Evolutionary conservation across 2,888 invertebrate genomes (phyloP), one percentile per base, ranked within the genome.

Genomic region (Scaptomyza parva): DNA sequence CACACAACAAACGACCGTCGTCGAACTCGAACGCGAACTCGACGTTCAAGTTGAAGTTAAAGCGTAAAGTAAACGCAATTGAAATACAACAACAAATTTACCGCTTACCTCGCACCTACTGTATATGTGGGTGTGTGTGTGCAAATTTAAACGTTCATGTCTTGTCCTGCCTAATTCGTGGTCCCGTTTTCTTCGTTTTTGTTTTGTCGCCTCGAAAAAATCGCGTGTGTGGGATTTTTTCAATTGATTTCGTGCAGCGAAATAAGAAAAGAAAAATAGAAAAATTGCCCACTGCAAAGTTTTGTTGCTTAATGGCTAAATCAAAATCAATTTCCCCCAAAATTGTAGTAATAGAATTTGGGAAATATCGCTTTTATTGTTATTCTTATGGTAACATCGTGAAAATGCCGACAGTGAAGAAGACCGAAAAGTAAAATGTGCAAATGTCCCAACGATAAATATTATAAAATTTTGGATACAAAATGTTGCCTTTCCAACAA

Each of bases 1-100:
- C 66, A 55, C 70, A 78, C 66, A 72, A 67, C 70, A 75, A 73
- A 71, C 76, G 69, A 62, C 73, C 61, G 75, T 28, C 28, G n/a
- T 60, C 75, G n/a, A n/a, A n/a, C n/a, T n/a, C n/a, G 72, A 69
- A 59, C 40, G 70, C 70, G 71, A 60, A 45, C 39, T 61, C 68
- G 55, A 47, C 55, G 67, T 24, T 58, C 58, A 66, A 55, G 43
- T 71, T 51, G 50, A 66, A 60, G 70, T 60, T 53, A 62, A 68
- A 54, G 52, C 65, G 58, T 33, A 54, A 65, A 58, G 55, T 48
- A 64, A 64, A 59, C 53, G 55, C 37, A 40, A 76, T 68, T 6
- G n/a, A 30, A 47, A 30, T 45, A 66, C 37, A 33, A 30, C 30
- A 30, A 44, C n/a, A 51, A 76, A 72, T 57, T 70, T 58, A 62